Evolutionary conservation across 2,888 invertebrate genomes (phyloP).

Genomic region (Colletes collaris): DNA sequence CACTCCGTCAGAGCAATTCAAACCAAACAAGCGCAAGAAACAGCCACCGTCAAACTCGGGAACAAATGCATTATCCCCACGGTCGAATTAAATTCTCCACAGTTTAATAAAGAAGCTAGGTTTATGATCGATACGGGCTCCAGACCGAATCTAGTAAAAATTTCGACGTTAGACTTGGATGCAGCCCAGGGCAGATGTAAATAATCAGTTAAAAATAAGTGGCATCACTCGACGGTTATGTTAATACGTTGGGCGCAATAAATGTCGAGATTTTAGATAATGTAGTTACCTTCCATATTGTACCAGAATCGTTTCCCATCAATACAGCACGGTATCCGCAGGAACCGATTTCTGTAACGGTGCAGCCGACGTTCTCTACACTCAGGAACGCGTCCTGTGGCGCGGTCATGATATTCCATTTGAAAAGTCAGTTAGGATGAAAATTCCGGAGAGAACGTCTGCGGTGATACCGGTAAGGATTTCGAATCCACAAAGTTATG

Average conservation of each 20-base stretch:
- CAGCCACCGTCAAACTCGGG: not conserved
- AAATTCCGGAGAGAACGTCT: not conserved
- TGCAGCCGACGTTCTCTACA: not conserved
- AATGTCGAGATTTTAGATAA: not conserved
- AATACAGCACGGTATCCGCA: not conserved
- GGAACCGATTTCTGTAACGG: not conserved
- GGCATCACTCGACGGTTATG: not conserved
- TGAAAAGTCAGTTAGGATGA: not conserved
- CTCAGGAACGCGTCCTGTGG: not conserved
- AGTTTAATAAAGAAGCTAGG: not conserved
- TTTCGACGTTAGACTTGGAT: not conserved
- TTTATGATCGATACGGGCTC: slow-evolving; percentile 6
- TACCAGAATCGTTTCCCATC: not conserved
- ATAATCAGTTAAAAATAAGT: no score
- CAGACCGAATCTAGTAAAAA: slow-evolving; percentile 3
- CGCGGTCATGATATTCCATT: not conserved
- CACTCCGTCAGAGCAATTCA: no score
- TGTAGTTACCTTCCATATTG: not conserved
- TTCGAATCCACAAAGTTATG: not conserved
- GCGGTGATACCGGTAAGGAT: not conserved
- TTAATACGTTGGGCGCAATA: not conserved
- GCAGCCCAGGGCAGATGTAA: no score
- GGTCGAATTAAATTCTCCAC: not conserved
- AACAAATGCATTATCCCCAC: not conserved
- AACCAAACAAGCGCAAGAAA: no score